These are phyloP conservation scores for Ips typographus DNA, from an alignment of 1,140 invertebrate species.

Conservation along the genomic window DNA sequence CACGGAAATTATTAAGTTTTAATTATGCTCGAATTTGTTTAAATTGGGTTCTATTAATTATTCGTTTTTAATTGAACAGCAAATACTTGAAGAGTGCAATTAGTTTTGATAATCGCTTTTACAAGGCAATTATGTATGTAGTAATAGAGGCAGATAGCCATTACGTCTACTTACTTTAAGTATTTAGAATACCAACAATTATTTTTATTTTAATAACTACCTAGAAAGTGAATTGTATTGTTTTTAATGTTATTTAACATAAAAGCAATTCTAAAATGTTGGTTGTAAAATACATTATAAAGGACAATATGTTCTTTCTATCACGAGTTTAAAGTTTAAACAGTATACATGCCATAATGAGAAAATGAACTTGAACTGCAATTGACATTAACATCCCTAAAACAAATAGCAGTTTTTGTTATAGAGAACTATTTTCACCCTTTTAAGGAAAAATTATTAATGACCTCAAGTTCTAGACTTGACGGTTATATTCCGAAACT, in stretches of 20 bases:
- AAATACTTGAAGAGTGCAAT: neutral
- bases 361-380: slow-evolving; percentile 18
- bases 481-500: too few relatives aligned
- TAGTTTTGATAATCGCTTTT: neutral
- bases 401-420: slow-evolving; percentile 21
- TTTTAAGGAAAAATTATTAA: slow-evolving; percentile 20
- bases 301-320: too few relatives aligned
- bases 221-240: neutral
- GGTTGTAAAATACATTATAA: too few relatives aligned
- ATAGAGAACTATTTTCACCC: slow-evolving; percentile 18
- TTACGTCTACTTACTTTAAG: neutral
- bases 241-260: too few relatives aligned
- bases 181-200: neutral
- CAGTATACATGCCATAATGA: neutral
- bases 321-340: neutral
- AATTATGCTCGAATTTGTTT: slow-evolving; percentile 19
- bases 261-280: too few relatives aligned
- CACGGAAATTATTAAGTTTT: slow-evolving; percentile 18
- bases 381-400: slow-evolving; percentile 18
- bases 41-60: slow-evolving; percentile 1
- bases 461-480: slow-evolving; percentile 7
- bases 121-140: neutral
- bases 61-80: slow-evolving; percentile 4
- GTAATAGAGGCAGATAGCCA: neutral
- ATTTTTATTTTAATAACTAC: neutral